Conservation (phyloP, 1,140 invertebrate species). For the Drosophila sproati region DNA sequence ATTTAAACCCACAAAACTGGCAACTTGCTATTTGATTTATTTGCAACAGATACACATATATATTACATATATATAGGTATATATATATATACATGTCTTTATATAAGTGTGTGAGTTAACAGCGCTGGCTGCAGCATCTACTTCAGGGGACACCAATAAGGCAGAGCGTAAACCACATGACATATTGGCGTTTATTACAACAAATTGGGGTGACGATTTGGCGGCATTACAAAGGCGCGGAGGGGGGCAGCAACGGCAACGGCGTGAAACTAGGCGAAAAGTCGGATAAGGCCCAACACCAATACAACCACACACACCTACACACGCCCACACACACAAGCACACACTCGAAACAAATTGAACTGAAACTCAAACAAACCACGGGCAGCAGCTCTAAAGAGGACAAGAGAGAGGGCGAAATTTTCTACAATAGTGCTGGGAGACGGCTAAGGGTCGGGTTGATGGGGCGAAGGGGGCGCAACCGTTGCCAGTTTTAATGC, state of each 20-base stretch:
- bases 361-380: slow-evolving; percentile 66
- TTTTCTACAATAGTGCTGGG: not conserved
- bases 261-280: slow-evolving; percentile 55
- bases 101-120: slow-evolving; percentile 6
- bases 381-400: slow-evolving; percentile 24
- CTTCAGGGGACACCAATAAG: slow-evolving; percentile 55
- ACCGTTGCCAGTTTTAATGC: slow-evolving; percentile 30
- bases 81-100: slow-evolving; percentile 9
- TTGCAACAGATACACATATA: slow-evolving; percentile 60
- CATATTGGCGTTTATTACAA: slow-evolving; percentile 83
- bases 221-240: slow-evolving; percentile 43
- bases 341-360: slow-evolving; percentile 49
- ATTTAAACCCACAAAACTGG: slow-evolving; percentile 62
- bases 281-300: slow-evolving; percentile 56
- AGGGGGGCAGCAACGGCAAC: not conserved
- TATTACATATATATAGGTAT: not conserved
- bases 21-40: slow-evolving; percentile 72
- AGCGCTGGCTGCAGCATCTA: slow-evolving; percentile 31
- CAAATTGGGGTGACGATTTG: slow-evolving; percentile 78
- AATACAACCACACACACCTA: slow-evolving; percentile 14
- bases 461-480: slow-evolving; percentile 7
- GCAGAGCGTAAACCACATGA: slow-evolving; percentile 69
- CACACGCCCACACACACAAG: slow-evolving; percentile 14
- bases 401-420: not conserved
- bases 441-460: not conserved